Evolutionary conservation across 1,140 invertebrate species (phyloP).

Genomic region (Choristoneura fumiferana): DNA sequence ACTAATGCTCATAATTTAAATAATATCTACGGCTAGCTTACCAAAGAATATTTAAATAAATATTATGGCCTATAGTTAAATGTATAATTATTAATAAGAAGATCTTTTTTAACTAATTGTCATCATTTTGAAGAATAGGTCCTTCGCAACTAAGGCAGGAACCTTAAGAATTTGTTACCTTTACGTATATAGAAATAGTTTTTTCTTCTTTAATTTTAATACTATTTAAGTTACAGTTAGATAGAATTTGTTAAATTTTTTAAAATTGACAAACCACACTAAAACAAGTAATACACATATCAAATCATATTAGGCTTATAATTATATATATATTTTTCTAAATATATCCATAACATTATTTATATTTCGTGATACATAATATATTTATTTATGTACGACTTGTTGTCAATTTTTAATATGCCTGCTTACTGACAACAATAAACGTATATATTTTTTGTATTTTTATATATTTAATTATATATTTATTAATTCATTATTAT

Average conservation of each 20-base stretch:
- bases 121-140: no score
- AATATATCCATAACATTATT: background rate
- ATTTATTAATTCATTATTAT: no score
- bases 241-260: background rate
- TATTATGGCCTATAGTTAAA: conserved; percentile 7
- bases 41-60: conserved; percentile 54
- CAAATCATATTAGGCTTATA: background rate
- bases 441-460: background rate
- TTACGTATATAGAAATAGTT: background rate
- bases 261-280: background rate
- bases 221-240: conserved; percentile 3
- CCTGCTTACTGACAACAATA: background rate
- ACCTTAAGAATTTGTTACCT: no score
- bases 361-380: background rate
- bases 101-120: no score
- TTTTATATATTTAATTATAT: background rate
- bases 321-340: background rate
- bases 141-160: no score
- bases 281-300: conserved; percentile 1
- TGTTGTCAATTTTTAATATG: no score
- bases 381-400: background rate
- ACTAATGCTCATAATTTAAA: conserved; percentile 40
- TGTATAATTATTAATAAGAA: background rate
- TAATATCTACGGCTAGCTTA: conserved; percentile 54
- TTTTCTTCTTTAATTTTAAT: background rate